Conservation (phyloP, 2,797 vertebrate species). For the Artibeus lituratus region DNA sequence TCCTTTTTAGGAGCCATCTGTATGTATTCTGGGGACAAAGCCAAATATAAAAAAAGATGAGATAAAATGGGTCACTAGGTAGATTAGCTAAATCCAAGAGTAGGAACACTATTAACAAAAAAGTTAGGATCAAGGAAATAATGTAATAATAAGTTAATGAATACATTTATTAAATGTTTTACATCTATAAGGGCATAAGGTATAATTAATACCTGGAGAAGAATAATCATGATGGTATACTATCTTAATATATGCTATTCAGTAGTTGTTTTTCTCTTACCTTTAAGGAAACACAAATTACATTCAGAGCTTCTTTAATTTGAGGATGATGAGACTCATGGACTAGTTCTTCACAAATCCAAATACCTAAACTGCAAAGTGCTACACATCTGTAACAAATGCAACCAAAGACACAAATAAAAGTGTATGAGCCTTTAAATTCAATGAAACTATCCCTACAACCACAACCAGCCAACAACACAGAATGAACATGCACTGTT, state of each 20-base stretch:
- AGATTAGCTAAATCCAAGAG: conserved; percentile 26
- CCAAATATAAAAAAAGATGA: conserved; percentile 31
- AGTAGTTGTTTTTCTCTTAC: conserved; percentile 81
- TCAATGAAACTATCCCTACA: background rate
- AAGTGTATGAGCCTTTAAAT: background rate
- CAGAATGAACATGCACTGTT: background rate
- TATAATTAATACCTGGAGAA: conserved; percentile 15
- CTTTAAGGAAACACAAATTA: conserved; percentile 98
- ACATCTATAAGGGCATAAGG: background rate
- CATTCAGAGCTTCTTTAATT: conserved; percentile 98
- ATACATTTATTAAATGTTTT: conserved; percentile 7
- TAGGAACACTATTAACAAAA: background rate
- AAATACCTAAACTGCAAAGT: conserved; percentile 97
- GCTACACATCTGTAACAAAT: conserved; percentile 92
- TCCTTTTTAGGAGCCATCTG: background rate
- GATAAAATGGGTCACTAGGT: background rate
- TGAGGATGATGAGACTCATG: conserved; percentile 94
- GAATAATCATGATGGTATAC: background rate
- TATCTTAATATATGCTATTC: conserved; percentile 12
- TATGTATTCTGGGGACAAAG: background rate
- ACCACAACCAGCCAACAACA: background rate
- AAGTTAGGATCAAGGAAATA: background rate
- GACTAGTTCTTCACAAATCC: conserved; percentile 97
- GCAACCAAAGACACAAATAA: conserved; percentile 36
- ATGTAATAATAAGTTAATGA: conserved; percentile 26